phyloP scores from a whole-genome alignment of 2,888 invertebrate genomes.

The Sphinx pinastri region DNA sequence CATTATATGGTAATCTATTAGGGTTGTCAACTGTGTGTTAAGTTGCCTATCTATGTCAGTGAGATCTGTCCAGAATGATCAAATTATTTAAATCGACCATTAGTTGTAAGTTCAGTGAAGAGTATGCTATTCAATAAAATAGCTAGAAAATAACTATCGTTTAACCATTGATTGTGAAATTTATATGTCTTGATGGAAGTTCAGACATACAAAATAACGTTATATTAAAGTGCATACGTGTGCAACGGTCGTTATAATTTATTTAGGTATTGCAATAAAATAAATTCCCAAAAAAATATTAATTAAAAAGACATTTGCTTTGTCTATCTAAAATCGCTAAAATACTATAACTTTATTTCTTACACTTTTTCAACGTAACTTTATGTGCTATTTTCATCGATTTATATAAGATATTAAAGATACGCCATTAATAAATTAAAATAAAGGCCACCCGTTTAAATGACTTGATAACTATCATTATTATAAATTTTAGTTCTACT shows the following conservation, averaged over 20 bases:
- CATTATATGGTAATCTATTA: slow-evolving; percentile 15
- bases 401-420: not conserved
- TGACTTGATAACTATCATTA: slow-evolving; percentile 17
- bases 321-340: not conserved
- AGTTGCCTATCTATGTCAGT: not conserved
- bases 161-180: not conserved
- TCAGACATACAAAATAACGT: not conserved
- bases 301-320: not conserved
- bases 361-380: not conserved
- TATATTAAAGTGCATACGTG: not conserved
- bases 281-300: not conserved
- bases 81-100: not conserved
- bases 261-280: not conserved
- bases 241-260: not conserved
- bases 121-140: not conserved
- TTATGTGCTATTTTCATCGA: not conserved
- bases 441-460: slow-evolving; percentile 19
- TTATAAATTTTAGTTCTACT: slow-evolving; percentile 19
- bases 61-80: not conserved
- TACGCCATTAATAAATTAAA: slow-evolving; percentile 4
- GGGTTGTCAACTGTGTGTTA: not conserved
- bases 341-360: not conserved
- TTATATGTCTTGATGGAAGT: not conserved
- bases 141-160: not conserved
- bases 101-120: not conserved